Base-by-base conservation (phyloP, 2,113 vertebrate genomes). In the Python bivittatus region DNA sequence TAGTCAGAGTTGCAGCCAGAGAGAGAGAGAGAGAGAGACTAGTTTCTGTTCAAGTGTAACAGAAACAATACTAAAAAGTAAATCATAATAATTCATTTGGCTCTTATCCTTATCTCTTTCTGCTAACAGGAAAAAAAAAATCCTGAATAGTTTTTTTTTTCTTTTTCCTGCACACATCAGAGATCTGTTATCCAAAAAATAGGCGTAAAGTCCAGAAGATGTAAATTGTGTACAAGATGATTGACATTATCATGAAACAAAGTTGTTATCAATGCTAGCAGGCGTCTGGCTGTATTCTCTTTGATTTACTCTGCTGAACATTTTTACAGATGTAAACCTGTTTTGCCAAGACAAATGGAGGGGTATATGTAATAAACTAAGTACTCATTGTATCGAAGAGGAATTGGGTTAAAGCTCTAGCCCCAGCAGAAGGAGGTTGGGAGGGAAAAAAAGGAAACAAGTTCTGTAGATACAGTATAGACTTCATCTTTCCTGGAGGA, bases 331-430 rank as follows among this genome's bases (percentile, higher is more conserved):
- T 93, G 88, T 94, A 94, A 96, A 94, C 13, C 6, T 89, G 33
- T 93, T 96, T 96, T 95, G n/a, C 33, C 89, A 95, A 93, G 93
- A 93, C 2, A 93, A 97, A 95, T 85, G 10, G 42, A 95, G 27
- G 93, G 6, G 57, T 89, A 95, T 95, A 94, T 94, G 52, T 25
- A 94, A 93, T 93, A 95, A 95, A 97, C 72, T 94, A 95, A 89
- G 88, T 79, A 6, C 5, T 88, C 44, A 88, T 87, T 95, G 8
- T 64, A 79, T n/a, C 29, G 5, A 91, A 94, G 68, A 95, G 5
- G 88, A 95, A 91, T 27, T n/a, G 22, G 61, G 88, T 92, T 61
- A 92, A 22, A 12, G 3, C 72, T 87, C 5, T 88, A 87, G 20
- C 6, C 93, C 64, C 84, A 96, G 27, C 88, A 87, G 57, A 90